Evolutionary conservation across 2,113 vertebrate genomes (phyloP), one percentile per base, ranked within the genome.

Genomic region (Sigmodon hispidus): DNA sequence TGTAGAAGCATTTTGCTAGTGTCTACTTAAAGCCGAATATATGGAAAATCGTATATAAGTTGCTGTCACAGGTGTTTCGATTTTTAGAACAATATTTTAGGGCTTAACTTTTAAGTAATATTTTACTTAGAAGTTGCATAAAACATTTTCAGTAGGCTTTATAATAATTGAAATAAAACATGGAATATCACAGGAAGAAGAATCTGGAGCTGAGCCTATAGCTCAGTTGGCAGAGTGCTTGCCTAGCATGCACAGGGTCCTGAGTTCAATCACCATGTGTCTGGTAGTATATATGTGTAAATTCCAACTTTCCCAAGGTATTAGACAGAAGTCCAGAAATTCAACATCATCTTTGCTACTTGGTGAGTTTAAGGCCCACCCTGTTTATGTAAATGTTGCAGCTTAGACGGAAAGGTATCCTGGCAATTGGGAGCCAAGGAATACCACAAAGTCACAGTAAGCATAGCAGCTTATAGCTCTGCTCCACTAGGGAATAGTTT

Each of bases 101-200:
- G 59, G 11, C 87, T 89, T 67, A 43, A 89, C 15, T 89, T 22
- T 86, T 90, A 92, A 85, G 34, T 85, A n/a, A 43, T 93, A 80
- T 69, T 48, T 96, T 79, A 59, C 43, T 87, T 95, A 43, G 48
- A 61, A 34, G 88, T 67, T 67, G 86, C 17, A 89, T 52, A 94
- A 91, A 89, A 90, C 59, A 73, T 76, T 92, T 83, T 90, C 43
- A 87, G 17, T 31, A 76, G 73, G 7, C 65, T 61, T 94, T 36
- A 75, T 43, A 22, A 90, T 48, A 95, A 87, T 63, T 34, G 26
- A 93, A 70, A 88, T 11, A 13, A 7, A 77, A 72, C 61, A 70
- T 80, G 45, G 45, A 92, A 85, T 72, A n/a, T 34, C 48, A 40
- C 34, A 92, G 17, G 31, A 67, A 65, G 31, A 67, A 34, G 45